These are phyloP conservation scores for Watsonalla cultraria DNA, from an alignment of 2,888 invertebrate species.

Conservation along the genomic window DNA sequence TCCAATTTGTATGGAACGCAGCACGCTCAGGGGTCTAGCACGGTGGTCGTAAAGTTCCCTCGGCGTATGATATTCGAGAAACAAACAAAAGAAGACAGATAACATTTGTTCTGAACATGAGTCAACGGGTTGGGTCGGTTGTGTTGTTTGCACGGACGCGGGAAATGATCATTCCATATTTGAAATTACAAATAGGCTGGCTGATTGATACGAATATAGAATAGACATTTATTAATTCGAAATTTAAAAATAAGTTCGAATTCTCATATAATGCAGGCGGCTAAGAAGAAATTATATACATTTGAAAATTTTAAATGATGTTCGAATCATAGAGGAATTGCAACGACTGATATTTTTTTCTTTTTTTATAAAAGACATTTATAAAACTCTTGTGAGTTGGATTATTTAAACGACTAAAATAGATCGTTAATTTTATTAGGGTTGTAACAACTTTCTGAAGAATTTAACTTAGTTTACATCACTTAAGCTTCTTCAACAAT, in stretches of 20 bases:
- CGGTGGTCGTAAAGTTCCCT: constrained; percentile 37
- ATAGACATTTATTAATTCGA: too few relatives aligned
- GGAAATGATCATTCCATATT: constrained; percentile 42
- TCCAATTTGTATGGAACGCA: constrained; percentile 7
- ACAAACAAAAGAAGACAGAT: constrained; percentile 75
- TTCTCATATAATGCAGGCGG: too few relatives aligned
- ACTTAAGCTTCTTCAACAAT: background rate
- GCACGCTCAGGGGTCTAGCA: constrained; percentile 26
- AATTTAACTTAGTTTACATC: background rate
- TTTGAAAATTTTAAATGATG: too few relatives aligned
- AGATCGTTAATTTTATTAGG: too few relatives aligned
- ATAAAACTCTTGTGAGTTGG: too few relatives aligned
- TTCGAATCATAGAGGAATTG: too few relatives aligned
- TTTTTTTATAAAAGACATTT: too few relatives aligned
- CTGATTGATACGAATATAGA: background rate
- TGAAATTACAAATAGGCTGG: constrained; percentile 33
- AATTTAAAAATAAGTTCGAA: too few relatives aligned
- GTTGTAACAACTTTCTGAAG: too few relatives aligned
- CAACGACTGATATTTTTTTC: too few relatives aligned
- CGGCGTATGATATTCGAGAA: constrained; percentile 62
- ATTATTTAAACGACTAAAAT: too few relatives aligned
- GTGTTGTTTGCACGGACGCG: constrained; percentile 26
- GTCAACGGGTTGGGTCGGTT: constrained; percentile 56
- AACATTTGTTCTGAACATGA: constrained; percentile 72
- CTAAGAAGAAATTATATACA: too few relatives aligned